These are phyloP conservation scores for Alligator sinensis DNA, from an alignment of 2,113 vertebrate species.

Conservation along the genomic window DNA sequence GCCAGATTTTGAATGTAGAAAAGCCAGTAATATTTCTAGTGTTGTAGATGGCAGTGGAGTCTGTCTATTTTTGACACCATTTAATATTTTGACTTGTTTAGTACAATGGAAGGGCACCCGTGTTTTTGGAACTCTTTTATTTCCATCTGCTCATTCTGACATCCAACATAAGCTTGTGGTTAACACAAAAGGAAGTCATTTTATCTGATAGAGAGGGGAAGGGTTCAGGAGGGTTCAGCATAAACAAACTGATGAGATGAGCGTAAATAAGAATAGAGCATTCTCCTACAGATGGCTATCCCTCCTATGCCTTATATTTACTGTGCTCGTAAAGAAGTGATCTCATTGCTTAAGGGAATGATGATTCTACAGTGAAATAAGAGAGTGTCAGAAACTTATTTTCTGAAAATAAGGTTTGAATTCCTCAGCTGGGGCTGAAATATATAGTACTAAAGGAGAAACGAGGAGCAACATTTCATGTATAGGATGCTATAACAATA, in stretches of 20 bases:
- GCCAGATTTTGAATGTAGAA: constrained; percentile 53
- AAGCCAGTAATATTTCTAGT: constrained; percentile 17
- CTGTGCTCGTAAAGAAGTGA: constrained; percentile 28
- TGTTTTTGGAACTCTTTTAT: constrained; percentile 60
- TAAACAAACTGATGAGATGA: constrained; percentile 71
- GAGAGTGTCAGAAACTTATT: constrained; percentile 5
- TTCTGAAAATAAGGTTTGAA: background rate
- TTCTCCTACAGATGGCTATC: constrained; percentile 65
- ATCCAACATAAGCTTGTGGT: constrained; percentile 58
- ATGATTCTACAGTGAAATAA: constrained; percentile 23
- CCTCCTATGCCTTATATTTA: constrained; percentile 44
- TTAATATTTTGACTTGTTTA: constrained; percentile 46
- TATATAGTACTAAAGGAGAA: background rate
- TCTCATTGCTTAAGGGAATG: constrained; percentile 15
- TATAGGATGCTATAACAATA: background rate
- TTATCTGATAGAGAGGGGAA: constrained; percentile 35
- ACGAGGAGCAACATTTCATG: background rate
- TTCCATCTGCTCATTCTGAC: constrained; percentile 72
- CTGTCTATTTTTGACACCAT: constrained; percentile 55
- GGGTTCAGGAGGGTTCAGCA: constrained; percentile 65
- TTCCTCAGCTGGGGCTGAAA: background rate
- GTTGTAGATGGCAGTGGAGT: constrained; percentile 31
- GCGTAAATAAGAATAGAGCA: constrained; percentile 55
- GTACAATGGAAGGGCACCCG: constrained; percentile 60
- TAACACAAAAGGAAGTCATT: constrained; percentile 65